Conservation (phyloP, 2,113 vertebrate species). For the Isurus oxyrinchus region DNA sequence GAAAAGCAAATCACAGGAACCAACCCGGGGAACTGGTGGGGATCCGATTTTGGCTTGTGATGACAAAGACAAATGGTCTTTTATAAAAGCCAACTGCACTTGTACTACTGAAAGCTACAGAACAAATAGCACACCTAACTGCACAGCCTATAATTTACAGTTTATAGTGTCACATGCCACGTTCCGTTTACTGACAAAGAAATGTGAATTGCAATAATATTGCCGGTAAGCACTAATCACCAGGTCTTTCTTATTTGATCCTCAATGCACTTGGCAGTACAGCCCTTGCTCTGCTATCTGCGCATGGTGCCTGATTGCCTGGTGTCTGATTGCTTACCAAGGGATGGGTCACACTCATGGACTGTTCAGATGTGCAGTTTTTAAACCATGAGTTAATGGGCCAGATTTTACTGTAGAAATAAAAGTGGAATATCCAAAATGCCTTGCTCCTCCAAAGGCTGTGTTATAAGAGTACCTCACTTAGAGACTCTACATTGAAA, state of each 20-base stretch:
- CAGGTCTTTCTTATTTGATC: neutral
- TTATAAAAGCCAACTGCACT: neutral
- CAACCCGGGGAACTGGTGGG: neutral
- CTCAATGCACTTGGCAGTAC: neutral
- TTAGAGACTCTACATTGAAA: neutral
- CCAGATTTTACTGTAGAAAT: neutral
- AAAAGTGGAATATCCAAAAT: neutral
- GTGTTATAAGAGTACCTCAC: neutral
- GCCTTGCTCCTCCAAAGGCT: neutral
- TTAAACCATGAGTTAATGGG: neutral
- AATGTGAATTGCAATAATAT: neutral
- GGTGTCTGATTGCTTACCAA: neutral
- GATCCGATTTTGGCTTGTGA: neutral
- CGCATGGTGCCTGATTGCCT: neutral
- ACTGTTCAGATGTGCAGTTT: neutral
- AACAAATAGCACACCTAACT: neutral
- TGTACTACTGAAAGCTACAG: neutral
- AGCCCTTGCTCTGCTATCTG: neutral
- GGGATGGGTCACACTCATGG: neutral
- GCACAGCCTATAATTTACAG: neutral
- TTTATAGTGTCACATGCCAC: neutral
- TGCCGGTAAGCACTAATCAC: neutral
- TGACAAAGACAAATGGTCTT: neutral
- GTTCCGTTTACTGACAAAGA: neutral
- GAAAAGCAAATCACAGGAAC: slow-evolving; percentile 3